These are phyloP conservation scores for Pantherophis vulpinus DNA, from an alignment of 2,797 vertebrate species.

Conservation along the genomic window DNA sequence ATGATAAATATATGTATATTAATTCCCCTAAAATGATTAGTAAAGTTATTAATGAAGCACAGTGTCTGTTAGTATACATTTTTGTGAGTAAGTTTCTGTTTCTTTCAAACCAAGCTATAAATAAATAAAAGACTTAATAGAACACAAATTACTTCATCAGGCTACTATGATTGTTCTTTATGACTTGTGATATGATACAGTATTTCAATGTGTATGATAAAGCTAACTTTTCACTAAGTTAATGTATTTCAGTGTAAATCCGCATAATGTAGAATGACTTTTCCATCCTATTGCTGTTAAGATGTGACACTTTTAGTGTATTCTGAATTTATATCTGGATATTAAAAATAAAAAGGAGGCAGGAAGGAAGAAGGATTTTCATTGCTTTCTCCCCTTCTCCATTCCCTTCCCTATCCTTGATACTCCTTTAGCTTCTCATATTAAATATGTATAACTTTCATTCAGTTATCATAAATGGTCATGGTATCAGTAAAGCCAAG, in stretches of 20 bases:
- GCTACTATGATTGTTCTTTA: not conserved
- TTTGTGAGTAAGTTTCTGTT: not conserved
- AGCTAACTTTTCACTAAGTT: not conserved
- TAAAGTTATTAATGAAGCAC: not conserved
- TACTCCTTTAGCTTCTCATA: not conserved
- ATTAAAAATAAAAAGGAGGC: not conserved
- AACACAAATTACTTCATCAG: not conserved
- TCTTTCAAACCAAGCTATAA: not conserved
- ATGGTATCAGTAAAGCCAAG: not conserved
- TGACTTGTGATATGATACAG: not conserved
- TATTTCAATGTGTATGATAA: not conserved
- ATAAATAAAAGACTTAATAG: not conserved
- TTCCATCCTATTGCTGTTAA: not conserved
- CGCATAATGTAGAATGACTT: not conserved
- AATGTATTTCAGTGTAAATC: not conserved
- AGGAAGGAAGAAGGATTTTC: not conserved
- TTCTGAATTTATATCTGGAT: not conserved
- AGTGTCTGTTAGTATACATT: not conserved
- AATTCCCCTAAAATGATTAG: not conserved
- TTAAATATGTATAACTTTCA: conserved; percentile 24
- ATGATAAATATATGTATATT: not conserved
- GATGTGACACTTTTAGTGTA: not conserved
- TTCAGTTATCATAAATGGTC: not conserved
- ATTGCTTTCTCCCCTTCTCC: not conserved
- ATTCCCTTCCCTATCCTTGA: not conserved